These are phyloP conservation scores for Drosophila bipectinata DNA, from an alignment of 1,140 invertebrate species.

Conservation along the genomic window DNA sequence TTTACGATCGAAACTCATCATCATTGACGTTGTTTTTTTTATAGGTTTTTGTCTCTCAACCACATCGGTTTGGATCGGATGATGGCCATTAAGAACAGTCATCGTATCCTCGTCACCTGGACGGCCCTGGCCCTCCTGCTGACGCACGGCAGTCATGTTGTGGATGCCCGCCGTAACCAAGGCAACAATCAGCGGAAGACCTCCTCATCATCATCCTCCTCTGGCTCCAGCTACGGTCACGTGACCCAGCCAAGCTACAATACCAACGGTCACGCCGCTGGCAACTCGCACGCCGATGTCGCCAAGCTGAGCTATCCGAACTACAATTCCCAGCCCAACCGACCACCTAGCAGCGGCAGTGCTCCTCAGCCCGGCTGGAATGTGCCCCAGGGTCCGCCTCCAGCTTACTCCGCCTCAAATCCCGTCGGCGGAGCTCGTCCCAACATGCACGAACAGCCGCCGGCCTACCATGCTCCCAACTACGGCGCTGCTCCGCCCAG, in stretches of 20 bases:
- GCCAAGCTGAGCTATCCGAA: constrained; percentile 79
- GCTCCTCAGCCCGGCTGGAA: constrained; percentile 69
- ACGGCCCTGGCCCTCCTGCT: constrained; percentile 49
- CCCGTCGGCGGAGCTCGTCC: constrained; percentile 59
- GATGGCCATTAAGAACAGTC: constrained; percentile 30
- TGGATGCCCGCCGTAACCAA: constrained; percentile 68
- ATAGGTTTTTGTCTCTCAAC: constrained; percentile 23
- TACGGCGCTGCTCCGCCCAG: constrained; percentile 61
- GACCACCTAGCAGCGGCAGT: constrained; percentile 28
- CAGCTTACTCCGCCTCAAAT: constrained; percentile 74
- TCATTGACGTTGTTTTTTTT: neutral
- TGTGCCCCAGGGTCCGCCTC: constrained; percentile 73
- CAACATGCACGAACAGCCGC: constrained; percentile 72
- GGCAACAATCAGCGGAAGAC: constrained; percentile 64
- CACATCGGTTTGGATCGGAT: constrained; percentile 5
- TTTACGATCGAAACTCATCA: constrained; percentile 14
- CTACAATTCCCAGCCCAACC: constrained; percentile 79
- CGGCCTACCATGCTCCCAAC: constrained; percentile 68
- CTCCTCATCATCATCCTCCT: constrained; percentile 42
- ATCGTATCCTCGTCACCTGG: constrained; percentile 49
- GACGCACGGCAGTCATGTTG: constrained; percentile 57
- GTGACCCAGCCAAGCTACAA: constrained; percentile 71
- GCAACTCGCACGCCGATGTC: constrained; percentile 73
- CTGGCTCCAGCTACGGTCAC: constrained; percentile 75
- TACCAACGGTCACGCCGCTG: constrained; percentile 43